Conservation (phyloP, 1,140 invertebrate genomes). For the Meloidogyne exigua region DNA sequence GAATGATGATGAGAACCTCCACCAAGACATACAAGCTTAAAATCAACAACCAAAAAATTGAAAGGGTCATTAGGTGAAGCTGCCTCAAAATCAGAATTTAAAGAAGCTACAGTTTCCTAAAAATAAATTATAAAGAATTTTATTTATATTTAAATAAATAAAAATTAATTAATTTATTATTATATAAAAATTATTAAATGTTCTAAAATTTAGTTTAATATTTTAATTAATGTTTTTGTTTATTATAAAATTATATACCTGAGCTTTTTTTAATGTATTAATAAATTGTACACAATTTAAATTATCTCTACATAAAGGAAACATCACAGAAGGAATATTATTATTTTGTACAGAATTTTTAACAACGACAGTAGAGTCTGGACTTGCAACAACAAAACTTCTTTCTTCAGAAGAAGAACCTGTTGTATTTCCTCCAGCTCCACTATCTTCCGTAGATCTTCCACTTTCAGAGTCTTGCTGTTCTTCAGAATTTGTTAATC, state of each 20-base stretch:
- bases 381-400: constrained; percentile 10
- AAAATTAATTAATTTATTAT: no score
- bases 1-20: constrained; percentile 16
- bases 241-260: constrained; percentile 7
- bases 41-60: constrained; percentile 56
- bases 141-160: neutral
- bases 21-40: constrained; percentile 56
- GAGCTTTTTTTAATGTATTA: constrained; percentile 55
- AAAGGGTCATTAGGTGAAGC: constrained; percentile 15
- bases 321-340: constrained; percentile 51
- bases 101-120: constrained; percentile 35
- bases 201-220: neutral
- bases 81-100: constrained; percentile 38
- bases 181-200: neutral
- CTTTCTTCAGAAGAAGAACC: neutral
- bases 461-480: constrained; percentile 60
- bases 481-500: constrained; percentile 52
- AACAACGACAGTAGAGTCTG: neutral
- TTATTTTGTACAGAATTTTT: constrained; percentile 35
- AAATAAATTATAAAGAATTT: neutral
- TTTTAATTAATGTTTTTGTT: no score
- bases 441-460: constrained; percentile 50
- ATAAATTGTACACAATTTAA: constrained; percentile 55
- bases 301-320: constrained; percentile 60
- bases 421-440: constrained; percentile 9